phyloP scores from a whole-genome alignment of 2,888 invertebrate species.

The Euclidia mi region DNA sequence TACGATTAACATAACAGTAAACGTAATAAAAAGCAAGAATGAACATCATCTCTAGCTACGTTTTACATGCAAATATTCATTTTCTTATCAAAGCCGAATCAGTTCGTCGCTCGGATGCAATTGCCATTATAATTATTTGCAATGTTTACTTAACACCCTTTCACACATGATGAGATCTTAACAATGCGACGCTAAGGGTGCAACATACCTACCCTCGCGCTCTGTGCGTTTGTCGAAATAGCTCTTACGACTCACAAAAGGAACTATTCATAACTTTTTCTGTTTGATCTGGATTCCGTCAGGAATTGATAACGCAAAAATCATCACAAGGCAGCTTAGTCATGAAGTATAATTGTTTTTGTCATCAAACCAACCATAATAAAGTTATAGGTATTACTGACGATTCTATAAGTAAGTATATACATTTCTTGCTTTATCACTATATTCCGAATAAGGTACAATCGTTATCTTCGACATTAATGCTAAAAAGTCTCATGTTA shows the following conservation, averaged over 20 bases:
- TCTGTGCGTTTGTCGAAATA: constrained; percentile 69
- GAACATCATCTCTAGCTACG: constrained; percentile 74
- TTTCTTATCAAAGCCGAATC: constrained; percentile 83
- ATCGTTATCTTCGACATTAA: constrained; percentile 32
- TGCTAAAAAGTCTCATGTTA: constrained; percentile 43
- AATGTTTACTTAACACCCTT: constrained; percentile 91
- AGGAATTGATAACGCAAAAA: not conserved
- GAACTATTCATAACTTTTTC: constrained; percentile 38
- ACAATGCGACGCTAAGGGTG: constrained; percentile 77
- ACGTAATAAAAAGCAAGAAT: constrained; percentile 79
- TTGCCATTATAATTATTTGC: constrained; percentile 89
- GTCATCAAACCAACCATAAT: no score
- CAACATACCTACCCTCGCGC: constrained; percentile 60
- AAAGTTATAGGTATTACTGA: no score
- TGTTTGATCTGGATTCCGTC: constrained; percentile 13
- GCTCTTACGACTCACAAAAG: constrained; percentile 68
- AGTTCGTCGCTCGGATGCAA: constrained; percentile 78
- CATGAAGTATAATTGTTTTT: no score
- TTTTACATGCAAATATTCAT: constrained; percentile 86
- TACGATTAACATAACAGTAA: constrained; percentile 84
- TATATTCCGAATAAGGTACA: constrained; percentile 31
- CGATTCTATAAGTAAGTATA: no score
- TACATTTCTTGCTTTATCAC: constrained; percentile 16
- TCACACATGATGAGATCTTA: constrained; percentile 87
- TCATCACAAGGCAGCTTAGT: not conserved